phyloP scores from a whole-genome alignment of 2,113 vertebrate genomes.

The Euleptes europaea region DNA sequence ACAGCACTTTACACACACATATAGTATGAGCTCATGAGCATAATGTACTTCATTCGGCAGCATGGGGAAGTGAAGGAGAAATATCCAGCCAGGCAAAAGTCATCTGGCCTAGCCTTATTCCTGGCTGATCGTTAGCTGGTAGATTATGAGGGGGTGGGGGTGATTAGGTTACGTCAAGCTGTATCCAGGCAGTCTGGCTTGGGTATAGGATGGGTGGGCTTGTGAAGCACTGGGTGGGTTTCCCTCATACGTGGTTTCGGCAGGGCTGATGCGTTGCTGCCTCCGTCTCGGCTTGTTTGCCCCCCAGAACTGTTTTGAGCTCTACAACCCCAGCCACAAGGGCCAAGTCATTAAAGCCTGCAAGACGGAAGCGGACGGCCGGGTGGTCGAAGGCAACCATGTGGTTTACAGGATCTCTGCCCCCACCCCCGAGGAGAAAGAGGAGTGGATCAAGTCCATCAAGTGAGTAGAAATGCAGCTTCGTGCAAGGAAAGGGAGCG shows the following conservation, averaged over 20 bases:
- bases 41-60: background rate
- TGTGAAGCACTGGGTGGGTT: background rate
- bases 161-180: background rate
- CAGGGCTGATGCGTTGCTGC: background rate
- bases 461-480: conserved; percentile 77
- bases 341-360: conserved; percentile 98
- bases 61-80: background rate
- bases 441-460: conserved; percentile 99
- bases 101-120: background rate
- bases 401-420: conserved; percentile 98
- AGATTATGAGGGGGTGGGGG: no score
- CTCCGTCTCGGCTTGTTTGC: background rate
- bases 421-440: conserved; percentile 94
- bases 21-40: background rate
- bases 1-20: background rate
- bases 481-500: background rate
- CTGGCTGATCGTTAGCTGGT: background rate
- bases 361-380: conserved; percentile 95
- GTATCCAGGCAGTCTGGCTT: background rate
- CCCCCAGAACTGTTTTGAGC: conserved; percentile 94
- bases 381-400: conserved; percentile 97
- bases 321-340: conserved; percentile 95
- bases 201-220: background rate
- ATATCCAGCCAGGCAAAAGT: background rate
- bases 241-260: background rate